phyloP scores from a whole-genome alignment of 2,113 vertebrate genomes.

The Clupea harengus region DNA sequence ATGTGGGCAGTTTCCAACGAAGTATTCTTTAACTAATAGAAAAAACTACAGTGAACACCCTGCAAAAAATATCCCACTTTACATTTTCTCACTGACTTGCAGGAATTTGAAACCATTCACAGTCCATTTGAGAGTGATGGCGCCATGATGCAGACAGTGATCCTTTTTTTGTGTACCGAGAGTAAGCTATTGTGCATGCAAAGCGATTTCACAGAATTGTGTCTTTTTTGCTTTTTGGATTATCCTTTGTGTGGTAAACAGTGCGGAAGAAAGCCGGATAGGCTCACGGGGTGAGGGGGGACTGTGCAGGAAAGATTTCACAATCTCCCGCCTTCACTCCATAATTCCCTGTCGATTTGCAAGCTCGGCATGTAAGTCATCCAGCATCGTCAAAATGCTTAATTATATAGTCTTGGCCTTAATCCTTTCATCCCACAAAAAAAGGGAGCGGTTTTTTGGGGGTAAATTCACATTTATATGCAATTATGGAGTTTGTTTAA shows the following conservation, averaged over 20 bases:
- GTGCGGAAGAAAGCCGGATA: constrained; percentile 23
- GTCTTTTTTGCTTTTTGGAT: constrained; percentile 27
- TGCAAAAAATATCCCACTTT: not conserved
- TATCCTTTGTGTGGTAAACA: constrained; percentile 40
- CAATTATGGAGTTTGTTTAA: constrained; percentile 35
- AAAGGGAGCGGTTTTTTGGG: constrained; percentile 26
- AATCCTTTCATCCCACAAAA: constrained; percentile 17
- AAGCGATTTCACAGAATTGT: constrained; percentile 28
- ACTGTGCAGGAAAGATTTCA: constrained; percentile 30
- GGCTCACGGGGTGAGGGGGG: constrained; percentile 20
- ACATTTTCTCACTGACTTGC: not conserved
- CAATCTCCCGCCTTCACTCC: not conserved
- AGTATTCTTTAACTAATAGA: not conserved
- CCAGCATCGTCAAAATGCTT: constrained; percentile 25
- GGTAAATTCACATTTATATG: constrained; percentile 35
- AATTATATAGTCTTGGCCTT: constrained; percentile 30
- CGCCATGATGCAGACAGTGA: not conserved
- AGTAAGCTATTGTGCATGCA: constrained; percentile 17
- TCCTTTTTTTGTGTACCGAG: not conserved
- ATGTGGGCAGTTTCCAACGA: not conserved
- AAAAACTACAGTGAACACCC: not conserved
- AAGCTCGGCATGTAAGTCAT: constrained; percentile 9
- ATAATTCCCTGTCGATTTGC: constrained; percentile 20
- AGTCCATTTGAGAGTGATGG: not conserved
- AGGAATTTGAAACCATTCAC: not conserved